Percentiles rank a stretch among this genome's conserved stretches.
Conservation (phyloP, 2,797 vertebrate species). For the Rhinatrema bivittatum region DNA sequence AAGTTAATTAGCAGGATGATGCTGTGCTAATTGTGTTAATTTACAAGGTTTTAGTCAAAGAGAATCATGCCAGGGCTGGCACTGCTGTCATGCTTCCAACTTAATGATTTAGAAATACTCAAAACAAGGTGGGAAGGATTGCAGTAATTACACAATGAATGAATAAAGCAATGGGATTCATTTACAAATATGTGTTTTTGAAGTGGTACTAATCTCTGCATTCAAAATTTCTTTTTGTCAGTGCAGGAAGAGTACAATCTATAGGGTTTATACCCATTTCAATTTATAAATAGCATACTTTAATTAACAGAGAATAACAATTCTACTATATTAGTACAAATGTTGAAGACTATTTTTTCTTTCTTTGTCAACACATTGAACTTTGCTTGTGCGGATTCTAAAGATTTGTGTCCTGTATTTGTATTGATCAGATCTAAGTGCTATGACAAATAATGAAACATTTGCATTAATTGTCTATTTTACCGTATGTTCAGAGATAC, state of each 20-base stretch:
- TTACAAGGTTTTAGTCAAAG: constrained; percentile 98
- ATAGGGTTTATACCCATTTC: constrained; percentile 34
- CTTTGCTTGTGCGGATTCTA: too few species aligned
- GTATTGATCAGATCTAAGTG: too few species aligned
- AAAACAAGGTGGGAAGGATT: constrained; percentile 77
- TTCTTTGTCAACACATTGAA: too few species aligned
- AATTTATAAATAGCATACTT: constrained; percentile 50
- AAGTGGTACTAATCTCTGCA: constrained; percentile 57
- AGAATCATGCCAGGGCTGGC: constrained; percentile 82
- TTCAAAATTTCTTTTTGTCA: constrained; percentile 46
- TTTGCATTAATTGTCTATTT: too few species aligned
- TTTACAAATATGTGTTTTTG: constrained; percentile 69
- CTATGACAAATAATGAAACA: too few species aligned
- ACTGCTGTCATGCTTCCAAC: constrained; percentile 80
- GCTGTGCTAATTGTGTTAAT: constrained; percentile 98
- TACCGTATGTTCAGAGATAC: too few species aligned
- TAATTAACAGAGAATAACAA: too few species aligned
- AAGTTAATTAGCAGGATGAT: constrained; percentile 96
- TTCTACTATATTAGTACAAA: constrained; percentile 23
- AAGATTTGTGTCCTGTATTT: too few species aligned
- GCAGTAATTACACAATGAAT: constrained; percentile 74
- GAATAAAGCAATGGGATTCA: constrained; percentile 69
- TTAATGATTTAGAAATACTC: constrained; percentile 84
- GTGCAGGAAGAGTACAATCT: constrained; percentile 9
- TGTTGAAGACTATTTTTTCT: too few species aligned